Conservation (phyloP, 2,113 vertebrate genomes). For the Lethenteron reissneri region DNA sequence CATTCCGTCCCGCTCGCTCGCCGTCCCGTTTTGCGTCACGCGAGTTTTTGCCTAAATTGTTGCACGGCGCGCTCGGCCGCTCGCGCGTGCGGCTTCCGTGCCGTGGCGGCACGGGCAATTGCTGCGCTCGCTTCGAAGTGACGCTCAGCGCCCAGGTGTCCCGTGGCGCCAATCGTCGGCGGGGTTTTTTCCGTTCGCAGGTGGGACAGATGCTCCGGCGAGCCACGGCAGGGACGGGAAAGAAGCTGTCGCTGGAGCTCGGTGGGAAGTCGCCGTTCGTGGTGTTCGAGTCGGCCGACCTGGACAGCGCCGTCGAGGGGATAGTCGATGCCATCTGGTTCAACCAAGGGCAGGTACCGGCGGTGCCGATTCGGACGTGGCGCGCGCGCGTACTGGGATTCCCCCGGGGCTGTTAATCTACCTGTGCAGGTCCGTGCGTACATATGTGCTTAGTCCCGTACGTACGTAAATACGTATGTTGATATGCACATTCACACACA, state of each 20-base stretch:
- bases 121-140: not conserved
- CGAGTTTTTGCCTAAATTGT: no score
- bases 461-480: no score
- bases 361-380: no score
- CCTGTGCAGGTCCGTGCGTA: no score
- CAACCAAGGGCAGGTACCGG: slow-evolving; percentile 18
- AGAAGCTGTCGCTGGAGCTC: slow-evolving; percentile 19
- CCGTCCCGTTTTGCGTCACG: no score
- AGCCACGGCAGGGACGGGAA: slow-evolving; percentile 15
- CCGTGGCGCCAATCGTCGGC: not conserved
- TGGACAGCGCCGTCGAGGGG: slow-evolving; percentile 21
- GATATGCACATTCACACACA: no score
- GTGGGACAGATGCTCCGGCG: slow-evolving; percentile 18
- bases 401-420: no score
- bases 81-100: no score
- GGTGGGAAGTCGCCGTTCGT: slow-evolving; percentile 20
- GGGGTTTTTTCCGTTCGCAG: slow-evolving; percentile 10
- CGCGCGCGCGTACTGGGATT: no score
- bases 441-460: no score
- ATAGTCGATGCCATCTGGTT: slow-evolving; percentile 22
- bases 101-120: not conserved
- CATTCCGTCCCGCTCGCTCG: not conserved
- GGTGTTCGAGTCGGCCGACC: slow-evolving; percentile 17
- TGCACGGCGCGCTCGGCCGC: no score
- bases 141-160: not conserved